These are phyloP conservation scores for Euura lappo DNA, from an alignment of 1,140 invertebrate species.

Conservation along the genomic window DNA sequence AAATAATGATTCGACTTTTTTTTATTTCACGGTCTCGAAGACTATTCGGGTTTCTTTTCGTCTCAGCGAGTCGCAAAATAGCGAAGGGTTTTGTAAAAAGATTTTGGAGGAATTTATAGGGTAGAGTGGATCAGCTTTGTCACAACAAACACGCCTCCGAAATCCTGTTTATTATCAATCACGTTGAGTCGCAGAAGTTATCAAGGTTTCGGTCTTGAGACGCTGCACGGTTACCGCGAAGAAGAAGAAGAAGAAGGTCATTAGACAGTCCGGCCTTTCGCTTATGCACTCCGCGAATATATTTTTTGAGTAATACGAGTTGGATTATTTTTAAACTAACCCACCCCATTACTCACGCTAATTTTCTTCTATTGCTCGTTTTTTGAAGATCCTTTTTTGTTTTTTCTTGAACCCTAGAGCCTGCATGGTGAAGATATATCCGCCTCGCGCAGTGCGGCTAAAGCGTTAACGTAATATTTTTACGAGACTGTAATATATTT, in stretches of 20 bases:
- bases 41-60: no score
- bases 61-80: no score
- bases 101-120: not conserved
- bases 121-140: not conserved
- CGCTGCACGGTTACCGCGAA: no score
- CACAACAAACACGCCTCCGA: not conserved
- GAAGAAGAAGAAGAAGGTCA: not conserved
- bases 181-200: not conserved
- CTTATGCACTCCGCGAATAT: not conserved
- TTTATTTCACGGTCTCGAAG: not conserved
- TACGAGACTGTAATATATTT: no score
- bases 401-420: not conserved
- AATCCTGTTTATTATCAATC: conserved; percentile 7
- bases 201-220: not conserved
- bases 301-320: not conserved
- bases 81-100: no score
- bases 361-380: not conserved
- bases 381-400: not conserved
- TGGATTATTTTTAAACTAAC: conserved; percentile 5
- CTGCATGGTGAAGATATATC: no score
- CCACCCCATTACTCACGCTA: not conserved
- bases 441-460: no score
- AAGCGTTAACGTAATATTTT: no score
- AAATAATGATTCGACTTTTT: not conserved
- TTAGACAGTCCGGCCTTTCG: not conserved